Evolutionary conservation across 2,888 invertebrate genomes (phyloP).

Genomic region (Oscheius sp.): DNA sequence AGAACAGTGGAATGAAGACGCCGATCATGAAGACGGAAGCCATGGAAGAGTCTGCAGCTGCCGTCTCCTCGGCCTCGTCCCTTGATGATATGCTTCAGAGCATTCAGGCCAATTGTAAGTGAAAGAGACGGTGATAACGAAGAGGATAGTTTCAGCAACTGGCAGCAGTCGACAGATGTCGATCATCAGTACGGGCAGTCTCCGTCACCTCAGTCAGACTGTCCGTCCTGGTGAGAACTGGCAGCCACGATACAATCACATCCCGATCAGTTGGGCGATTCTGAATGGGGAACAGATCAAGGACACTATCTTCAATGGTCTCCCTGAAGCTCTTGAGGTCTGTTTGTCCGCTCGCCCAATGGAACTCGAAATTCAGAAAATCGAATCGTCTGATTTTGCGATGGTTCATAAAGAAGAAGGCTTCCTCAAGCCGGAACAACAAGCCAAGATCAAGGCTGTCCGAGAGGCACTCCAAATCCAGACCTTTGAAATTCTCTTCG

Average conservation of each 20-base stretch:
- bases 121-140: not conserved
- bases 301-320: constrained; percentile 29
- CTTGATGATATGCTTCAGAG: constrained; percentile 28
- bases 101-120: constrained; percentile 19
- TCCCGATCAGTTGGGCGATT: constrained; percentile 21
- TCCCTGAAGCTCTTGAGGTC: constrained; percentile 23
- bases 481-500: constrained; percentile 67
- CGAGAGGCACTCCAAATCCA: constrained; percentile 53
- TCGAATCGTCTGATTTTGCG: not conserved
- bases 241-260: constrained; percentile 27
- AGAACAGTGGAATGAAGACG: constrained; percentile 29
- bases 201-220: constrained; percentile 17
- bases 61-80: constrained; percentile 33
- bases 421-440: constrained; percentile 11
- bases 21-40: constrained; percentile 22
- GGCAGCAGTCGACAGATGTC: constrained; percentile 26
- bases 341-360: not conserved
- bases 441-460: constrained; percentile 37
- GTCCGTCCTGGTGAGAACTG: constrained; percentile 36
- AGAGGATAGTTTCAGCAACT: constrained; percentile 12
- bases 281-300: constrained; percentile 33
- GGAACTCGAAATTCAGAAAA: constrained; percentile 1
- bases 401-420: not conserved
- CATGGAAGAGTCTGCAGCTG: constrained; percentile 14
- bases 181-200: constrained; percentile 27